Percentiles rank a stretch among this genome's conserved stretches.
These are phyloP conservation scores for Leptoclinus maculatus DNA, from an alignment of 2,797 vertebrate genomes.

Conservation along the genomic window DNA sequence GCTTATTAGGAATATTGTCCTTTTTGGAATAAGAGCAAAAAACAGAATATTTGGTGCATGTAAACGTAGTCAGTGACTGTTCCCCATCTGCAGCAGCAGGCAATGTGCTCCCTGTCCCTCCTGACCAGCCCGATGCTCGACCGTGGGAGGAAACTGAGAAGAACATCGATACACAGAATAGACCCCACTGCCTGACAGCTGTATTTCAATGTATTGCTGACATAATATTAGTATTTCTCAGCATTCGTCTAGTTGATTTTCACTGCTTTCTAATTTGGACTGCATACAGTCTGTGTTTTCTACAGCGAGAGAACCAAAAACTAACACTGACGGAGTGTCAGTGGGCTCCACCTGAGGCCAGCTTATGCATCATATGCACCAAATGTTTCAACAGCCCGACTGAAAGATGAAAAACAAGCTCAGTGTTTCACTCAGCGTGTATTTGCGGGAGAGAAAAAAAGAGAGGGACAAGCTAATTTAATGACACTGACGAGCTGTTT, in stretches of 20 bases:
- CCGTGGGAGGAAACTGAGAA: not conserved
- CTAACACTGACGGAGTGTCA: not conserved
- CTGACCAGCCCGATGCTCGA: not conserved
- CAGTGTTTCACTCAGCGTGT: not conserved
- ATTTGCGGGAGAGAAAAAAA: not conserved
- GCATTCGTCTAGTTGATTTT: not conserved
- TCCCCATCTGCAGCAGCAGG: slow-evolving; percentile 32
- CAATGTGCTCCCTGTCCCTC: slow-evolving; percentile 6
- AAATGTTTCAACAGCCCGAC: not conserved
- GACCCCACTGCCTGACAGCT: not conserved
- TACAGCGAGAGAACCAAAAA: not conserved
- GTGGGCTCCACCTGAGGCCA: not conserved
- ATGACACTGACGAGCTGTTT: not conserved
- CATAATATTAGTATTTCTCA: not conserved
- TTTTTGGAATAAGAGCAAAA: too few relatives aligned
- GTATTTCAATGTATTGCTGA: not conserved
- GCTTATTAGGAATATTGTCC: too few relatives aligned
- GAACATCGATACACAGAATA: not conserved
- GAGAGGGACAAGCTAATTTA: not conserved
- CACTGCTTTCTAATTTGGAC: not conserved
- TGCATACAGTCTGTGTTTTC: not conserved
- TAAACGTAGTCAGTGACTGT: not conserved
- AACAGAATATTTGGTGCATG: too few relatives aligned
- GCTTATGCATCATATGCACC: not conserved
- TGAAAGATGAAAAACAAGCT: not conserved